Conservation (phyloP, 1,140 invertebrate genomes). For the Drosophila serrata region DNA sequence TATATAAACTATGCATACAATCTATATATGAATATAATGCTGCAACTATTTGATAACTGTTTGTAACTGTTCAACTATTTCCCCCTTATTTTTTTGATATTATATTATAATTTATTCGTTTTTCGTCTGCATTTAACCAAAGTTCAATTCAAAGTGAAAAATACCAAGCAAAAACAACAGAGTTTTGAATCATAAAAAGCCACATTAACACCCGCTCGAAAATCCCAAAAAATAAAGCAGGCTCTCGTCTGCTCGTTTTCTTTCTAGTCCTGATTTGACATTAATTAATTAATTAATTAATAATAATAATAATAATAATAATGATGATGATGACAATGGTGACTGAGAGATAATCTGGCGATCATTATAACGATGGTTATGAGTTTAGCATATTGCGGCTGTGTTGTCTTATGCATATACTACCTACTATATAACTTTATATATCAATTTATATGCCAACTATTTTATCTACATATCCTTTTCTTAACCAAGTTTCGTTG, state of each 20-base stretch:
- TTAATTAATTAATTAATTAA: slow-evolving; percentile 52
- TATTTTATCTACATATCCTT: slow-evolving; percentile 58
- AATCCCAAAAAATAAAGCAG: slow-evolving; percentile 46
- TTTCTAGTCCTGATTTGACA: slow-evolving; percentile 71
- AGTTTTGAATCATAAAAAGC: slow-evolving; percentile 37
- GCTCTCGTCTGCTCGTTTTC: slow-evolving; percentile 58
- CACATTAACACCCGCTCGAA: slow-evolving; percentile 58
- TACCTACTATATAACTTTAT: slow-evolving; percentile 70
- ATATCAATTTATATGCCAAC: slow-evolving; percentile 63
- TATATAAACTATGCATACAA: slow-evolving; percentile 62
- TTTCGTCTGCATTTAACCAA: slow-evolving; percentile 67
- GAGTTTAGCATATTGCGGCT: slow-evolving; percentile 82
- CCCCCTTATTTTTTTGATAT: slow-evolving; percentile 5
- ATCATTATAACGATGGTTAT: slow-evolving; percentile 63
- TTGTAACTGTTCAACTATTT: slow-evolving; percentile 50
- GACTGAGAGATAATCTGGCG: slow-evolving; percentile 56
- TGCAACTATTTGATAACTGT: slow-evolving; percentile 65
- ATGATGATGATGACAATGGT: slow-evolving; percentile 42
- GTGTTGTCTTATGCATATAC: slow-evolving; percentile 83
- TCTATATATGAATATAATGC: slow-evolving; percentile 63
- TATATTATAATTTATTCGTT: slow-evolving; percentile 32
- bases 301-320: no score
- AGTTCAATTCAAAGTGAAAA: slow-evolving; percentile 46
- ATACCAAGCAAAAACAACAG: slow-evolving; percentile 43
- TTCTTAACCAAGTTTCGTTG: slow-evolving; percentile 71